Evolutionary conservation across 2,797 vertebrate species (phyloP).

Genomic region (Rhincodon typus): DNA sequence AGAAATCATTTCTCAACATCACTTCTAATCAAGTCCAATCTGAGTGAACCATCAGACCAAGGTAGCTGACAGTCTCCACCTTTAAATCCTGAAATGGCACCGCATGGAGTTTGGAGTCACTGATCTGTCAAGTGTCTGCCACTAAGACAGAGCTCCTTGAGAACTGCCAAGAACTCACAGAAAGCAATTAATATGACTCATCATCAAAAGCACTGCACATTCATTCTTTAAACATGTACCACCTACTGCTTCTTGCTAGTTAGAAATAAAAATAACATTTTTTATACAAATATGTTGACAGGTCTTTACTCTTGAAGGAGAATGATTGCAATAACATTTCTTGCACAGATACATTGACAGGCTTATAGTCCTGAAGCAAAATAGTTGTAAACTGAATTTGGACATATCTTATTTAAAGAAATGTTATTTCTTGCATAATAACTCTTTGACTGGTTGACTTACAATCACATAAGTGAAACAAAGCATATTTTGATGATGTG

Average conservation of each 20-base stretch:
- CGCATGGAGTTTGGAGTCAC: not conserved
- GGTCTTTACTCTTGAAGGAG: not conserved
- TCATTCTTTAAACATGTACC: not conserved
- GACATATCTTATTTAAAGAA: not conserved
- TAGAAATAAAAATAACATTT: constrained; percentile 14
- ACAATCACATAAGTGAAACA: not conserved
- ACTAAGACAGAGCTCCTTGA: not conserved
- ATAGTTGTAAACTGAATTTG: not conserved
- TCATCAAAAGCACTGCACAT: not conserved
- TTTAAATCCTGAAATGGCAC: not conserved
- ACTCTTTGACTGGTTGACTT: too few species aligned
- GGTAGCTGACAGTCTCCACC: not conserved
- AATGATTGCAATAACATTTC: not conserved
- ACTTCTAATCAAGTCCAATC: not conserved
- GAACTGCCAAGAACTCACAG: not conserved
- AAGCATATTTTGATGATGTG: not conserved
- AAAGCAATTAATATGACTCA: not conserved
- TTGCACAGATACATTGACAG: not conserved
- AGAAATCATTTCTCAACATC: not conserved
- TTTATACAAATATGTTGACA: not conserved
- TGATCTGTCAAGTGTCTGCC: not conserved
- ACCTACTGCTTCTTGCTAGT: not conserved
- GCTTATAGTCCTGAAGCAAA: not conserved
- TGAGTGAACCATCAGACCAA: not conserved
- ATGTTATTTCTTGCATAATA: not conserved